A percentile compares a stretch with the other conserved stretches of the same genome.
Evolutionary conservation across 2,113 vertebrate genomes (phyloP).

Genomic region (Ailuropoda melanoleuca): DNA sequence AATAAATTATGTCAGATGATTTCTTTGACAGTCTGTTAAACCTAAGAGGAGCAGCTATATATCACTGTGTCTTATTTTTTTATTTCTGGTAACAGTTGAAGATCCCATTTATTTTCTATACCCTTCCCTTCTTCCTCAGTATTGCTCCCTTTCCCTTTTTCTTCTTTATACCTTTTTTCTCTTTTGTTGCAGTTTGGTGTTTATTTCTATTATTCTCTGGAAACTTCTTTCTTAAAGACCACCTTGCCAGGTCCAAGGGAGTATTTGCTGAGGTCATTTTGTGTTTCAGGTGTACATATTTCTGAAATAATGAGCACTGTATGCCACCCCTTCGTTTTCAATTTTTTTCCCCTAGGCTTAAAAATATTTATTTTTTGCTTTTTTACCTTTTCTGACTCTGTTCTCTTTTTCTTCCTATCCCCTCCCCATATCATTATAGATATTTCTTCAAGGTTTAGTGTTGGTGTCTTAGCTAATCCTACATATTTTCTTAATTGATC

Average conservation of each 20-base stretch:
- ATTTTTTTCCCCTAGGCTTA: neutral
- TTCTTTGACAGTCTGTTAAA: neutral
- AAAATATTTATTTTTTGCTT: neutral
- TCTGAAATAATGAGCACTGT: neutral
- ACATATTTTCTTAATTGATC: neutral
- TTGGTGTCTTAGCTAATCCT: neutral
- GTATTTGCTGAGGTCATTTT: constrained; percentile 37
- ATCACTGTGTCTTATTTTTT: neutral
- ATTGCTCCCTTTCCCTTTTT: neutral
- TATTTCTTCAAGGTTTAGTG: constrained; percentile 1
- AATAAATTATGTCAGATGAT: neutral
- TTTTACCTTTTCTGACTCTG: neutral
- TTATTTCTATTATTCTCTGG: neutral
- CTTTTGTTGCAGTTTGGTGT: neutral
- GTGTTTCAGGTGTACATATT: neutral
- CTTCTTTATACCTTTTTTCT: neutral
- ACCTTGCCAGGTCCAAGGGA: neutral
- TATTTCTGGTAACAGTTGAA: neutral
- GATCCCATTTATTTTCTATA: neutral
- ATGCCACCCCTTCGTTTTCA: neutral
- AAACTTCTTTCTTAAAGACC: neutral
- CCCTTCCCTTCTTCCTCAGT: neutral
- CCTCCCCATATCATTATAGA: neutral
- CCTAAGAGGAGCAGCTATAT: neutral
- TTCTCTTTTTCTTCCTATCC: neutral